Base-by-base conservation (phyloP, 2,797 vertebrate genomes). In the Arrhamphus sclerolepis region DNA sequence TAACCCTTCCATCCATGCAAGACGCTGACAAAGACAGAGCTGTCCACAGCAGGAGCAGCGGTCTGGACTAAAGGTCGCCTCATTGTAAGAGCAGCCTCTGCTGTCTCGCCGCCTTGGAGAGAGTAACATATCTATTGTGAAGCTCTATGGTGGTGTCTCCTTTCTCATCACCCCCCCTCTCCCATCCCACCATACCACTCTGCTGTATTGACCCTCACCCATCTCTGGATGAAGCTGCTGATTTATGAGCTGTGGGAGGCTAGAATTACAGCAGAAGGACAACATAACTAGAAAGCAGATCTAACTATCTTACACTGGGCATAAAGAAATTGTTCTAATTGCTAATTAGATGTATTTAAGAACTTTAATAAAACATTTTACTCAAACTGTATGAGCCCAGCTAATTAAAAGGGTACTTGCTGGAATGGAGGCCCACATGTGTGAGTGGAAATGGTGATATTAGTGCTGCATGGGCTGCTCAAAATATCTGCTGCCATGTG, bases 141-240 rank as follows among this genome's bases (percentile, higher is more conserved):
- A 66, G 58, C 39, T 68, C 58, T 20, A 54, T 48, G 62, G 69
- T 28, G 66, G 78, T 6, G 67, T 70, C 70, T 72, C 57, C 56
- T 70, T 67, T 57, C 72, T 66, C 57, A 46, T 47, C 38, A 41
- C 17, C 39, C 22, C 29, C 20, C 5, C 0, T 41, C 17, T 68
- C 72, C 65, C 31, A 10, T 10, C 31, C 31, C 31, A 34, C 31
- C 31, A 34, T 34, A 2, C 31, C 63, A 72, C 57, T 46, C 63
- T 56, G 42, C 54, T 61, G 46, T 80, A 87, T 87, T 85, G 90
- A 90, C 84, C 82, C 81, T 72, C 58, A 46, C 47, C 52, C 82
- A 72, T 66, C 56, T 78, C 57, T 80, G 54, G 31, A 39, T 63
- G 47, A 56, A 60, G 52, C 60, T 13, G 50, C 58, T 18, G 2